phyloP scores from a whole-genome alignment of 2,888 invertebrate species.

The Dicyrtoma fusca region DNA sequence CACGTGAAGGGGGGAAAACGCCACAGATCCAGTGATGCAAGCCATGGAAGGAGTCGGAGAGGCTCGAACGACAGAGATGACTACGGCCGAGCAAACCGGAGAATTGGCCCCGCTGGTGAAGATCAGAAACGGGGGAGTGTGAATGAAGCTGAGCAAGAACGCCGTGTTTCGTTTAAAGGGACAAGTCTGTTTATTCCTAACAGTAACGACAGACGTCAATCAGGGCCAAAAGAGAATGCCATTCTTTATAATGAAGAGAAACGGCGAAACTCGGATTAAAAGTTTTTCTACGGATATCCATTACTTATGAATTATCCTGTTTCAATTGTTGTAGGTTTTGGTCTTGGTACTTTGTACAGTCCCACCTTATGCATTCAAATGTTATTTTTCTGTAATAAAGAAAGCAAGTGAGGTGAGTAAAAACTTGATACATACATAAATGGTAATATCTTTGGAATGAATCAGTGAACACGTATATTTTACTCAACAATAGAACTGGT shows the following conservation, averaged over 20 bases:
- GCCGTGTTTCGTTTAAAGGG: slow-evolving; percentile 17
- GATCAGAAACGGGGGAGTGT: background rate
- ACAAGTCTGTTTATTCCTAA: slow-evolving; percentile 19
- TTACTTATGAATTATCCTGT: too few relatives aligned
- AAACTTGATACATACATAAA: background rate
- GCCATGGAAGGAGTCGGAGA: too few relatives aligned
- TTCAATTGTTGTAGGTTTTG: too few relatives aligned
- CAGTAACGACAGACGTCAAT: background rate
- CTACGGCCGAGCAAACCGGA: background rate
- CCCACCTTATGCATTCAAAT: too few relatives aligned
- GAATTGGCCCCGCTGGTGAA: slow-evolving; percentile 21
- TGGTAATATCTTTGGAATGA: slow-evolving; percentile 8
- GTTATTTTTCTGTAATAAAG: too few relatives aligned
- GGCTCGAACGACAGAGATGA: too few relatives aligned
- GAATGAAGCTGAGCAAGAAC: background rate
- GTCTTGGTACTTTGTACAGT: too few relatives aligned
- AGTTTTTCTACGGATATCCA: too few relatives aligned
- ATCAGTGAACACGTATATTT: slow-evolving; percentile 9
- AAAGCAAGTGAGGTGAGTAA: too few relatives aligned
- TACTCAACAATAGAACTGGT: background rate
- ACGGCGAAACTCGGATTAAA: slow-evolving; percentile 14
- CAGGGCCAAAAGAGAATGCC: background rate
- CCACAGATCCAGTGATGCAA: background rate
- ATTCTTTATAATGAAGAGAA: slow-evolving; percentile 1
- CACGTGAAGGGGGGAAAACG: background rate